phyloP scores from a whole-genome alignment of 1,140 invertebrate species.

The Dolichoris vasculosae region DNA sequence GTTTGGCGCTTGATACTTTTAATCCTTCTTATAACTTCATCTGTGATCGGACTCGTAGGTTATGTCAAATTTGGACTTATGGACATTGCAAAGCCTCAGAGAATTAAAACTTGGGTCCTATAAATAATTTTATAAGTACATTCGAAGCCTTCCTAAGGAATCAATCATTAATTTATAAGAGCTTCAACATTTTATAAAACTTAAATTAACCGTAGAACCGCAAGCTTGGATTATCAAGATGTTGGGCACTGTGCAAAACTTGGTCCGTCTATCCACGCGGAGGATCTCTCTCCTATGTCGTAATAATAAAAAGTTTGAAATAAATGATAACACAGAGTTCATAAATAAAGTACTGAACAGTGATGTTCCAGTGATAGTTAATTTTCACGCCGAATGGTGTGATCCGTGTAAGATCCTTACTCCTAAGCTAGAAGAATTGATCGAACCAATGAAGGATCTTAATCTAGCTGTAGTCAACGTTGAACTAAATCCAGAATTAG shows the following conservation, averaged over 20 bases:
- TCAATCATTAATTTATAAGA: not conserved
- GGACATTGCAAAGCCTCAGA: constrained; percentile 69
- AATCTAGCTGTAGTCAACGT: constrained; percentile 94
- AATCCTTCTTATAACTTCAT: constrained; percentile 70
- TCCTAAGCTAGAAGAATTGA: constrained; percentile 89
- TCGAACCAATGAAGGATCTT: constrained; percentile 85
- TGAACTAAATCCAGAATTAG: constrained; percentile 89
- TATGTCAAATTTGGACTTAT: constrained; percentile 75
- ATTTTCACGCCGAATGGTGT: constrained; percentile 95
- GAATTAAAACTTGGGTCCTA: constrained; percentile 70
- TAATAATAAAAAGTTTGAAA: constrained; percentile 74
- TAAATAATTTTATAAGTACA: constrained; percentile 53
- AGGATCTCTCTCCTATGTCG: constrained; percentile 60
- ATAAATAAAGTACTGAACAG: constrained; percentile 86
- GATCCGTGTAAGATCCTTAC: constrained; percentile 96
- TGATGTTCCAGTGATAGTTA: constrained; percentile 87
- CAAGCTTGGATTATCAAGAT: constrained; percentile 57
- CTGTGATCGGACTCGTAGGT: constrained; percentile 71
- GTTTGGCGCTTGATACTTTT: constrained; percentile 75
- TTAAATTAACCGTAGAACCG: constrained; percentile 21
- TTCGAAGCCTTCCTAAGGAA: not conserved
- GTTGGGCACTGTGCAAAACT: constrained; percentile 62
- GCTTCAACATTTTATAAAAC: not conserved
- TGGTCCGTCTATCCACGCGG: constrained; percentile 55
- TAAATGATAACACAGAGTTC: constrained; percentile 77